Evolutionary conservation across 2,888 invertebrate species (phyloP), one percentile per base, ranked within the genome.

Genomic region (Adela reaumurella): DNA sequence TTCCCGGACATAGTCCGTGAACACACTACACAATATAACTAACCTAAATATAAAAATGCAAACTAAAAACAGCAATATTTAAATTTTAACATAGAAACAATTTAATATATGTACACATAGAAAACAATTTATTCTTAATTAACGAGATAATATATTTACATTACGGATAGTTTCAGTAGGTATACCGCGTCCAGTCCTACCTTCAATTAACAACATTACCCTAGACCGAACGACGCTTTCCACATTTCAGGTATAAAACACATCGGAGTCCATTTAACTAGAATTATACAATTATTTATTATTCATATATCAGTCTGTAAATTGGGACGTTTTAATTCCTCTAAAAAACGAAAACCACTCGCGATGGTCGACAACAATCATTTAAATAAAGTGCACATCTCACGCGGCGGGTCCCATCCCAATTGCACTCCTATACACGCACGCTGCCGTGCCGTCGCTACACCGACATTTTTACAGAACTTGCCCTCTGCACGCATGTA

Each of bases 271-370:
- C 74, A 73, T 67, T 63, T 70, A 67, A 47, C 47, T 50, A 50
- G 47, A 64, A 48, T 43, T 16, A 17, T 16, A 6, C 8, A 70
- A 67, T 70, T 70, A 67, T 68, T 62, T 67, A 66, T 66, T 71
- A 64, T 65, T 70, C 68, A 73, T 74, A 76, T 74, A 77, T 78
- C 78, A 78, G 78, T 78, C 78, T 78, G 78, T 77, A 67, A 65
- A 66, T 76, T 76, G 78, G 78, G 77, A 78, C 78, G 78, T 77
- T 77, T 74, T 70, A 74, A 71, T 77, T 78, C 74, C 67, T 72
- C 76, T 74, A 71, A 63, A 71, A 74, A 74, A 73, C 67, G 71
- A 68, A 71, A 69, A 68, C 65, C 68, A 66, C 66, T 67, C 35
- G 35, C 35, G 35, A 35, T 35, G 14, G 14, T 35, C 35, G 14